Evolutionary conservation across 2,888 invertebrate genomes (phyloP).

Genomic region (Melanargia galathea): DNA sequence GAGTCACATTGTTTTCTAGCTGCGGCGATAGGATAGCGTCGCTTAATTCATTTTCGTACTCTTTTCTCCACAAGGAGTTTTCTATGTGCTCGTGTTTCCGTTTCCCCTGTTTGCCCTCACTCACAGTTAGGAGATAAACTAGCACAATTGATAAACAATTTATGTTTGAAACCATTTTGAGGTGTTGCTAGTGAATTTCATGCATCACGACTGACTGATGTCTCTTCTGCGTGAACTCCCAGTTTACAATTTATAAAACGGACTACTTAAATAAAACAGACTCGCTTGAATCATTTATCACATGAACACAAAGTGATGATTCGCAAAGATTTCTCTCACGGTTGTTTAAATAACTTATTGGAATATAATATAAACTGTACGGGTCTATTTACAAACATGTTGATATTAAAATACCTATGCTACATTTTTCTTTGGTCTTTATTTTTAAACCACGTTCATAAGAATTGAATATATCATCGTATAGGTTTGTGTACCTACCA

Average conservation of each 20-base stretch:
- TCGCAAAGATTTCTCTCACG: slow-evolving; percentile 49
- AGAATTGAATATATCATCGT: background rate
- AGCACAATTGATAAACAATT: slow-evolving; percentile 47
- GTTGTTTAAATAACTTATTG: slow-evolving; percentile 48
- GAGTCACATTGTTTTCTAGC: slow-evolving; percentile 58
- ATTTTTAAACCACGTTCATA: background rate
- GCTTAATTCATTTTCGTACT: slow-evolving; percentile 68
- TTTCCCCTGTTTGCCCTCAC: slow-evolving; percentile 49
- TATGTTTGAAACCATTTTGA: slow-evolving; percentile 54
- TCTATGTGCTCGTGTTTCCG: slow-evolving; percentile 55
- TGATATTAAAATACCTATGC: slow-evolving; percentile 9
- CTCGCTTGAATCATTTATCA: slow-evolving; percentile 45
- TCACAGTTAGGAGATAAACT: slow-evolving; percentile 46
- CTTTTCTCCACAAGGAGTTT: slow-evolving; percentile 69
- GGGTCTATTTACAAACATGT: slow-evolving; percentile 48
- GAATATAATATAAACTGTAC: slow-evolving; percentile 44
- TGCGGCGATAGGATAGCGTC: slow-evolving; percentile 62
- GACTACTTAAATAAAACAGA: slow-evolving; percentile 56
- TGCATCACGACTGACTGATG: slow-evolving; percentile 52
- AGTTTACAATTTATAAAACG: slow-evolving; percentile 57
- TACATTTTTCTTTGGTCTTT: slow-evolving; percentile 5
- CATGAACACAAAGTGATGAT: slow-evolving; percentile 48
- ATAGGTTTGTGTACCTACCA: background rate
- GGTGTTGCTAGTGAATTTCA: slow-evolving; percentile 49
- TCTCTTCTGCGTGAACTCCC: slow-evolving; percentile 32